Base-by-base conservation (phyloP, 2,797 vertebrate genomes). In the Anguilla obscura region DNA sequence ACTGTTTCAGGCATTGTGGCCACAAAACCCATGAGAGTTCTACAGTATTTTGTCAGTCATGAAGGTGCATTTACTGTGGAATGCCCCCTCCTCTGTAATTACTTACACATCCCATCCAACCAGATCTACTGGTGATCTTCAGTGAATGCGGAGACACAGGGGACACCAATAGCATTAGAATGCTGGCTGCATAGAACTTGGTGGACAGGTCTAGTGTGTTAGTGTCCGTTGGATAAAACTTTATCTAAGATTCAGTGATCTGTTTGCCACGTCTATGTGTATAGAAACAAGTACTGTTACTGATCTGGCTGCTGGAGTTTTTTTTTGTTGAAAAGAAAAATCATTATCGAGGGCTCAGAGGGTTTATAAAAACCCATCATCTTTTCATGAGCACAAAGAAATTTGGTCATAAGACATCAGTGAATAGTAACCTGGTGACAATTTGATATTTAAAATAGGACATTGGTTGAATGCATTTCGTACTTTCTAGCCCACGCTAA, bases 1-100 rank as follows among this genome's bases (percentile, higher is more conserved):
- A 76, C 89, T 89, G 71, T 90, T 92, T 92, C 92, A 91, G 92
- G 94, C 94, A 93, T 50, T 21, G 79, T 24, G 90, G 79, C 9
- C 27, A 24, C 45, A 50, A 82, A 50, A 82, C 79, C 8, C 7
- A 40, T 21, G 79, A 9, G 21, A 9, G 21, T 48, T n/a, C 40
- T 5, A 9, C 21, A 48, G 16, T 76, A 36, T 30, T 82, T 80
- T 48, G 36, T 80, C 76, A 82, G 45, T 82, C 79, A 82, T 48
- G 79, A 48, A 48, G 40, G 79, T 82, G 45, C 45, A 50, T 82
- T 50, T 82, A 63, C 56, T n/a, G 40, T 30, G 86, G 54, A 83
- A 83, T 82, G 76, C 40, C 45, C 58, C 56, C 60, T 83, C 54
- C 54, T 60, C 76, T 83, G 36, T 87, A 83, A 87, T 87, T 63